Conservation (phyloP, 2,797 vertebrate genomes). For the Cryptoprocta ferox region DNA sequence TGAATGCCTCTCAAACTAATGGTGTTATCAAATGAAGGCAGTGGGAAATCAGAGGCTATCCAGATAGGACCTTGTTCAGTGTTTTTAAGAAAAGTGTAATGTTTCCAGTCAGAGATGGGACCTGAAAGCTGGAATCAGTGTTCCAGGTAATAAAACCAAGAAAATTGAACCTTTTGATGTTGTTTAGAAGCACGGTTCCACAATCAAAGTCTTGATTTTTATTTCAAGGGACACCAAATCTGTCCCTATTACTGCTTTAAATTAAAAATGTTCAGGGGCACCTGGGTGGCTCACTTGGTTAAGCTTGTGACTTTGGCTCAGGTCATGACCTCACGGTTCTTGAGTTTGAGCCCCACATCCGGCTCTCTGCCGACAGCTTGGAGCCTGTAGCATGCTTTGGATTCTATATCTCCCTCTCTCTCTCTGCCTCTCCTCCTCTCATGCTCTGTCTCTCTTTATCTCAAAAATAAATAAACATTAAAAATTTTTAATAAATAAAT, state of each 20-base stretch:
- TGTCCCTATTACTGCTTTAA: background rate
- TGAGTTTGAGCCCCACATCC: no score
- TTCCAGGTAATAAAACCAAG: background rate
- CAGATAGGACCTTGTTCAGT: background rate
- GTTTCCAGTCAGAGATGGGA: background rate
- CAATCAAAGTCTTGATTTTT: background rate
- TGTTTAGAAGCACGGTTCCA: background rate
- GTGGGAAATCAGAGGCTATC: background rate
- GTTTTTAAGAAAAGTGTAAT: background rate
- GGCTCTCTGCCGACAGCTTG: no score
- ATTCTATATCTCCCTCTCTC: no score
- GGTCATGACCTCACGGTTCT: no score
- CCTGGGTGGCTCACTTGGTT: no score
- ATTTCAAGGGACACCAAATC: background rate
- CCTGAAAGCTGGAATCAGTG: background rate
- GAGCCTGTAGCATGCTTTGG: no score
- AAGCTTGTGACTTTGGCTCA: no score
- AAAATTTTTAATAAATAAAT: no score
- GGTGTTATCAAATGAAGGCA: background rate
- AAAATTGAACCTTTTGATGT: background rate
- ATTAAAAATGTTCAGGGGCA: background rate
- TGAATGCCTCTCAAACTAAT: background rate
- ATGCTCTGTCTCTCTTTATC: no score
- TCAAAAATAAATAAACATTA: no score
- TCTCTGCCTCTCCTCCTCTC: no score